phyloP scores from a whole-genome alignment of 2,797 vertebrate genomes.

The Melanotaenia maccullochi region DNA sequence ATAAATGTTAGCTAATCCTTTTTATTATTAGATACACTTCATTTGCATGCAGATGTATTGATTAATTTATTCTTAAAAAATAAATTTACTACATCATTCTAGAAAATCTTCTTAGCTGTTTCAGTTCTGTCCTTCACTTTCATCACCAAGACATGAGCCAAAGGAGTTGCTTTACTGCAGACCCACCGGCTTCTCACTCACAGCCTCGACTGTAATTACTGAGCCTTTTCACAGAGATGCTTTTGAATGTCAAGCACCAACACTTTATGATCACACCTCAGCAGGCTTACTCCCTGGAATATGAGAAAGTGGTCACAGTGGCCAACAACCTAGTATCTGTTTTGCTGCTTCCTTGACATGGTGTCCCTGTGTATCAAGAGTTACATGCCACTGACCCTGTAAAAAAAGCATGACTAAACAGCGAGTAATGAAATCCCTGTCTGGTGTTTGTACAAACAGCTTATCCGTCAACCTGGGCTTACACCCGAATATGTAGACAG shows the following conservation, averaged over 20 bases:
- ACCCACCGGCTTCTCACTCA: slow-evolving; percentile 47
- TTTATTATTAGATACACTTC: not conserved
- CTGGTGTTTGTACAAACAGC: slow-evolving; percentile 69
- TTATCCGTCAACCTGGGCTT: slow-evolving; percentile 76
- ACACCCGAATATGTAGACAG: slow-evolving; percentile 51
- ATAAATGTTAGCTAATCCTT: not conserved
- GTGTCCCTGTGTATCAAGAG: slow-evolving; percentile 58
- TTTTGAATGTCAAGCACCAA: slow-evolving; percentile 51
- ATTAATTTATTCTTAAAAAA: not conserved
- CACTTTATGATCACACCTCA: slow-evolving; percentile 58
- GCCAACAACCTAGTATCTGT: slow-evolving; percentile 39
- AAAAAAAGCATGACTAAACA: slow-evolving; percentile 81
- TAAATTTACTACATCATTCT: not conserved
- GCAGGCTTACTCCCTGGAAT: slow-evolving; percentile 43
- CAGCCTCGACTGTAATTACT: slow-evolving; percentile 62
- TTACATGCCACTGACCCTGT: slow-evolving; percentile 70
- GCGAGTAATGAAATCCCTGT: slow-evolving; percentile 76
- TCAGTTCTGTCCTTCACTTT: slow-evolving; percentile 26
- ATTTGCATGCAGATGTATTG: not conserved
- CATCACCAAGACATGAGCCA: slow-evolving; percentile 39
- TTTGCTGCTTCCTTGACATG: slow-evolving; percentile 53
- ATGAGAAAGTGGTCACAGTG: slow-evolving; percentile 45
- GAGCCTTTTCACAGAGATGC: slow-evolving; percentile 60
- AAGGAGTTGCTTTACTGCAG: slow-evolving; percentile 32
- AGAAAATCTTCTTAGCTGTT: slow-evolving; percentile 22